Base-by-base conservation (phyloP, 1,140 invertebrate genomes). In the Drosophila lacertosa region DNA sequence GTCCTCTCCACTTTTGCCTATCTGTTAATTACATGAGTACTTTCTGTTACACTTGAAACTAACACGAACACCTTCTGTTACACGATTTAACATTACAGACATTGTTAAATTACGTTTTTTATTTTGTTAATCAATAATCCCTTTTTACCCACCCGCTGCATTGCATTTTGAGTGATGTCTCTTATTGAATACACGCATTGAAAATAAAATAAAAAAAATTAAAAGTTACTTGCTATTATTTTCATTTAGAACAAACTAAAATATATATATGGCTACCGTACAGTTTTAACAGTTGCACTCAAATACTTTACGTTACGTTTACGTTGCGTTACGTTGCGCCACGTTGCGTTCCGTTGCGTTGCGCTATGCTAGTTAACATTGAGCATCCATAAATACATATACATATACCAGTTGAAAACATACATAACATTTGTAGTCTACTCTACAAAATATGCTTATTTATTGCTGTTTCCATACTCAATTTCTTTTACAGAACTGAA, bases 401-500 rank as follows among this genome's bases (percentile, higher is more conserved):
- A 84, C 81, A 84, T 84, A 84, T 84, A 88, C 62, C 81, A 84
- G 81, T 86, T 84, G 35, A 67, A 84, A 64, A 86, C 77, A 62
- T 50, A 60, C 77, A 55, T 81, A 81, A 74, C 77, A 86, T 88
- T 86, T 89, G 81, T 89, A 89, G 86, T 86, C 74, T 90, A 90
- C 88, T 90, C 86, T 90, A 91, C 86, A 89, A 91, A 90, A 90
- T 89, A 90, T 88, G 89, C 89, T 91, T 90, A 91, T 91, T 91
- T 91, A 90, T 91, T 91, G 89, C 89, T 91, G 89, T 91, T 91
- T 91, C 89, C 82, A 90, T 90, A 79, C 84, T 79, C 90, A 91
- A 88, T 89, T 91, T 89, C 82, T 91, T 91, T 96, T 95, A 81
- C 95, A 98, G 97, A 97, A 93, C 92, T 98, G 93, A 98, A 97